phyloP scores from a whole-genome alignment of 2,797 vertebrate species.

The Forpus xanthops region DNA sequence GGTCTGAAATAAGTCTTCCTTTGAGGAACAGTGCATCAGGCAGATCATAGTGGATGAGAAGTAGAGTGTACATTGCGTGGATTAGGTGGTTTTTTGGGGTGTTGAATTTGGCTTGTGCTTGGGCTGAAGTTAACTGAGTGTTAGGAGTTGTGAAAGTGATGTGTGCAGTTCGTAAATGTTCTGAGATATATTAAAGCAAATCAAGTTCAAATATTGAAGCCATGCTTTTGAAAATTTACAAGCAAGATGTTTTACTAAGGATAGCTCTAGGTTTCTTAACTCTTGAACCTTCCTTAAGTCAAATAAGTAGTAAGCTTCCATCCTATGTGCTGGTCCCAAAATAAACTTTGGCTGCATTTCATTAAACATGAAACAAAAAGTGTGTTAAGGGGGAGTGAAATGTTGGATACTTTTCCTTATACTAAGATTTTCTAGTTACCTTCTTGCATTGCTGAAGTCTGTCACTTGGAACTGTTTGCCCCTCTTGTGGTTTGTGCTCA shows the following conservation, averaged over 20 bases:
- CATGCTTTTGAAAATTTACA: background rate
- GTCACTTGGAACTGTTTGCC: background rate
- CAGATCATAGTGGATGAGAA: background rate
- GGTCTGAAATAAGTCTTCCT: background rate
- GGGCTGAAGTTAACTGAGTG: background rate
- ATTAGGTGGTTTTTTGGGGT: background rate
- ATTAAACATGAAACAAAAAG: background rate
- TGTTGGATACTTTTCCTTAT: background rate
- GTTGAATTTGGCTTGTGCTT: background rate
- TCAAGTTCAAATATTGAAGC: background rate
- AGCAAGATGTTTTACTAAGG: background rate
- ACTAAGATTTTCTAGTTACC: background rate
- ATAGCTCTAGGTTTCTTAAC: background rate
- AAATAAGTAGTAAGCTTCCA: background rate
- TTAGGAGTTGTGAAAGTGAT: background rate
- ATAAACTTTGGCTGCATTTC: background rate
- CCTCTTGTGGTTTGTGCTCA: background rate
- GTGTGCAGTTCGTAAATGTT: background rate
- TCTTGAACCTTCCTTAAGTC: background rate
- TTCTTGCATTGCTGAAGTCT: background rate
- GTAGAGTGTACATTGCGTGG: background rate
- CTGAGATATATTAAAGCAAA: background rate
- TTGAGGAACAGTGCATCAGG: background rate
- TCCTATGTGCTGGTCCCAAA: background rate
- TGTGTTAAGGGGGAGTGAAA: background rate